Percentiles rank a stretch among this genome's conserved stretches.
phyloP scores from a whole-genome alignment of 2,888 invertebrate species.

The Eustalomyia histrio region DNA sequence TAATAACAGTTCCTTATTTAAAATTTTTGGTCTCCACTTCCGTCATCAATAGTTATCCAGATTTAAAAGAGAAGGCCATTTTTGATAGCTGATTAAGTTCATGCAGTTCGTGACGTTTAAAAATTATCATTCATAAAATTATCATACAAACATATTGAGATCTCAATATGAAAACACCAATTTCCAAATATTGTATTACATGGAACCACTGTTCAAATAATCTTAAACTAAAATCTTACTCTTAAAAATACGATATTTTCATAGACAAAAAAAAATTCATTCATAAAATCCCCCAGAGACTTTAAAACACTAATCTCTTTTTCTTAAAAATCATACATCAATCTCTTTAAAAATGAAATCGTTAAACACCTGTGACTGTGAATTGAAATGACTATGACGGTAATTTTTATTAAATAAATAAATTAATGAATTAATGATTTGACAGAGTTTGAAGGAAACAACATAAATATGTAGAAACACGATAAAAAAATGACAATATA shows the following conservation, averaged over 20 bases:
- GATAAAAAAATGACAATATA: conserved; percentile 40
- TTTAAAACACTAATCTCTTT: conserved; percentile 24
- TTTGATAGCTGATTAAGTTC: too few relatives aligned
- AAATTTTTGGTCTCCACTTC: too few relatives aligned
- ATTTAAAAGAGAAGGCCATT: too few relatives aligned
- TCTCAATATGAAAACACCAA: not conserved
- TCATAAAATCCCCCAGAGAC: conserved; percentile 15
- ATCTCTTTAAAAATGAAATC: conserved; percentile 13
- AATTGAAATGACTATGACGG: not conserved
- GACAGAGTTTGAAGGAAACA: conserved; percentile 10
- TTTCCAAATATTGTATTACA: not conserved
- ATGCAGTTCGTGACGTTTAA: too few relatives aligned
- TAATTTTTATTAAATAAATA: not conserved
- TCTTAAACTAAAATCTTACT: not conserved
- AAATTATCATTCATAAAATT: not conserved
- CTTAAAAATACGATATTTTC: not conserved
- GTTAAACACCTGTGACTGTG: conserved; percentile 38
- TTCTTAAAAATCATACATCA: conserved; percentile 30
- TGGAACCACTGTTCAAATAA: not conserved
- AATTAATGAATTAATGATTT: conserved; percentile 29
- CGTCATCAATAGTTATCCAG: too few relatives aligned
- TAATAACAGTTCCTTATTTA: too few relatives aligned
- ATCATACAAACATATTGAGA: not conserved
- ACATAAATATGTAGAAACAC: not conserved
- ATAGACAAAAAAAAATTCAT: conserved; percentile 16